Base-by-base conservation (phyloP, 2,113 vertebrate genomes). In the Condylura cristata region DNA sequence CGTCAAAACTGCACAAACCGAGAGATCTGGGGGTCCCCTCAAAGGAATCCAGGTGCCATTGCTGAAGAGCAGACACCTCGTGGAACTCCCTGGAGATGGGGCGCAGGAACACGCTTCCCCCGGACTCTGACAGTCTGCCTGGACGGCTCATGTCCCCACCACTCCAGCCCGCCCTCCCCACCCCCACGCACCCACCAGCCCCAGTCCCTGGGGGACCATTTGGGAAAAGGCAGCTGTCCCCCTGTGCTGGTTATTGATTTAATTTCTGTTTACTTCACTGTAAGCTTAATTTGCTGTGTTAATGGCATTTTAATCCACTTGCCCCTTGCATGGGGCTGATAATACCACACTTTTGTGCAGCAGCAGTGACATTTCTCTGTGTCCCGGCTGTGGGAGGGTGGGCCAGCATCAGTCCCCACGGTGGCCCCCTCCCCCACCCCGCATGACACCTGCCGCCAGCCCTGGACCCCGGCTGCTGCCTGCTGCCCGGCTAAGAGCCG, bases 261-360 rank as follows among this genome's bases (percentile, higher is more conserved):
- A 90, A 96, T 96, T 96, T 97, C 98, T 98, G 97, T 98, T 98
- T 98, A 98, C 97, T 98, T 95, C 85, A 3, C 96, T 97, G 68
- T 90, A 87, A 91, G 97, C 97, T 98, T 98, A 98, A 98, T 98
- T 97, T 97, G 96, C 97, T 98, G 97, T 97, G 96, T 98, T 98
- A 98, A 98, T 97, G 97, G 96, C 96, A 97, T 98, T 98, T 98
- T 97, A 97, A 98, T 98, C 97, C 95, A 95, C 96, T 90, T 97
- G 97, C 97, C 97, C 93, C 89, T 98, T 89, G 91, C 95, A 44
- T 39, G 74, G 80, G 96, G 95, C 96, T 98, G 97, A 98, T 97
- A 98, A 96, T 12, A 0, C 76, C 90, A 44, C 86, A 89, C 81
- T 98, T 95, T 39, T 90, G 95, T 89, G 92, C 88, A 78, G 95